Base-by-base conservation (phyloP, 1,140 invertebrate species). In the Geopemphigus sp. region DNA sequence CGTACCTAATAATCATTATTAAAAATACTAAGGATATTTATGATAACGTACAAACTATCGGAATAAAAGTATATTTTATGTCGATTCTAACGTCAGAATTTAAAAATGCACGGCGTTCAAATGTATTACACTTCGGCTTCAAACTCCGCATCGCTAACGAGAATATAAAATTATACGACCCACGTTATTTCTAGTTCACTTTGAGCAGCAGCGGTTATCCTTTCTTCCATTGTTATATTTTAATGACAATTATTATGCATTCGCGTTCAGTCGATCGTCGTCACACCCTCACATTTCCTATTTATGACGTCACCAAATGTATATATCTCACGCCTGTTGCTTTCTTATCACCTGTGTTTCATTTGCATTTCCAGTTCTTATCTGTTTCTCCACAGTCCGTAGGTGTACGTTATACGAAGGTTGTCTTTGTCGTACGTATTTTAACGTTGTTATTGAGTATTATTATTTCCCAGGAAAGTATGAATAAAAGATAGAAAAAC, bases 251-350 rank as follows among this genome's bases (percentile, higher is more conserved):
- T 39, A 59, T 57, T 59, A 29, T 56, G 47, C 14, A 6, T 19
- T 50, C 22, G 39, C 8, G 12, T 50, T 59, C 39, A 47, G 73
- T 76, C 14, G 22, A 22, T 26, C 22, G 56, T 76, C 56, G 32
- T 39, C 73, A 76, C 56, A 76, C 73, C 73, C 73, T 59, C 17
- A 76, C 73, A 76, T 76, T 76, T 76, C 56, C n/a, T 22, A 47
- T 11, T 0, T 32, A 45, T 76, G 73, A 76, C 73, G 73, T 76
- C 73, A 76, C 45, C 54, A n/a, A 22, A 59, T 47, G 54, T n/a
- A 22, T 57, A 56, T 57, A n/a, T 17, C 19, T 15, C 39, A 61
- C 32, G 26, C 73, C 32, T 22, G 73, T 59, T 76, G 54, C 54
- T 61, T 39, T 59, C 72, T 74, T 76, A 59, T 59, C 32, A 59